phyloP scores from a whole-genome alignment of 2,113 vertebrate genomes.

The Mirza zaza region DNA sequence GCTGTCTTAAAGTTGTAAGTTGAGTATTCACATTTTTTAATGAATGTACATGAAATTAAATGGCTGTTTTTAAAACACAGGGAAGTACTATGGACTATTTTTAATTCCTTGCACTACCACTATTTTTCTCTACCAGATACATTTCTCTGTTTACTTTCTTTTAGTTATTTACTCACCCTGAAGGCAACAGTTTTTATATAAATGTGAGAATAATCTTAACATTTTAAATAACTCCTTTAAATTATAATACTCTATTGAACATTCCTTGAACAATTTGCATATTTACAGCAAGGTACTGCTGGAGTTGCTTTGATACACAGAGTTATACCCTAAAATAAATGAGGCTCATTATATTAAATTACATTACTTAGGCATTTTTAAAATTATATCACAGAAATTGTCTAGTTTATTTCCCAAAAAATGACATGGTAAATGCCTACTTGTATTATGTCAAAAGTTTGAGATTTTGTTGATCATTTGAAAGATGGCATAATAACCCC shows the following conservation, averaged over 20 bases:
- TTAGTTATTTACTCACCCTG: slow-evolving; percentile 11
- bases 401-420: background rate
- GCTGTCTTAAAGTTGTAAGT: slow-evolving; percentile 59
- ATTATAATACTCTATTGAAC: background rate
- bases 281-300: background rate
- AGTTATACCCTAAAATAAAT: background rate
- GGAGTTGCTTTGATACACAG: background rate
- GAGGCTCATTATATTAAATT: background rate
- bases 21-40: slow-evolving; percentile 71
- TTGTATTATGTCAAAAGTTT: background rate
- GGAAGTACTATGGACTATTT: background rate
- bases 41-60: slow-evolving; percentile 67
- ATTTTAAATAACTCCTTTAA: slow-evolving; percentile 34
- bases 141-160: background rate
- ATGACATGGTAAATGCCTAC: background rate
- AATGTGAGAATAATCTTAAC: background rate
- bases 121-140: background rate
- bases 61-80: slow-evolving; percentile 50
- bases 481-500: background rate
- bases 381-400: background rate
- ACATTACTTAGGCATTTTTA: background rate
- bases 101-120: background rate
- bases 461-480: slow-evolving; percentile 1
- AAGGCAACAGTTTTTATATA: background rate
- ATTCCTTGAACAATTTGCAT: background rate